Conservation (phyloP, 2,113 vertebrate genomes). For the Actinemys pallida region DNA sequence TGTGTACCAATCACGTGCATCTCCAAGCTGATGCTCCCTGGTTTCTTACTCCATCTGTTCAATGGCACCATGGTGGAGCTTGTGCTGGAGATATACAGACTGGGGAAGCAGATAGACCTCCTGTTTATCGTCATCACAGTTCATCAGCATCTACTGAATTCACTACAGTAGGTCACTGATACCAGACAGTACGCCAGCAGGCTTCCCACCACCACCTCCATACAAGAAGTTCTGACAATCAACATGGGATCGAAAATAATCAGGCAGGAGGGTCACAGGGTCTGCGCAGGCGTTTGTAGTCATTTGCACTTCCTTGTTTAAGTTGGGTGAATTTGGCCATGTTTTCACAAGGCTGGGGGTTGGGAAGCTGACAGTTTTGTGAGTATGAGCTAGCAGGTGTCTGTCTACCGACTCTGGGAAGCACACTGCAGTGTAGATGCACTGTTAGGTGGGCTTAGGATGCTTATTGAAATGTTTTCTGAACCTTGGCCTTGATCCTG, state of each 20-base stretch:
- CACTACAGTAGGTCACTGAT: neutral
- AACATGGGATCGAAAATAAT: neutral
- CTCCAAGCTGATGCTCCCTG: neutral
- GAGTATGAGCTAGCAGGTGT: neutral
- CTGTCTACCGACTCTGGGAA: neutral
- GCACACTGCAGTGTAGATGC: neutral
- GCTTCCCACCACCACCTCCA: neutral
- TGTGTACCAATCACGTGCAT: neutral
- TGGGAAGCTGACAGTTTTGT: neutral
- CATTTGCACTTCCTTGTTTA: neutral
- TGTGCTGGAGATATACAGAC: neutral
- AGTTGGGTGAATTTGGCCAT: neutral
- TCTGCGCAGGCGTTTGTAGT: neutral
- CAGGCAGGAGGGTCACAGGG: neutral
- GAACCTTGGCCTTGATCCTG: accelerated
- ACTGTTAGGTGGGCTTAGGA: neutral
- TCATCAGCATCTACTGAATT: neutral
- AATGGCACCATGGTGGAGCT: neutral
- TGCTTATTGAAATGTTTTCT: neutral
- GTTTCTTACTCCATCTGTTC: neutral
- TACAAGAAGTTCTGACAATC: neutral
- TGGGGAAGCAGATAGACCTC: neutral
- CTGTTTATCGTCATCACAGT: neutral
- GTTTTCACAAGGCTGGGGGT: neutral
- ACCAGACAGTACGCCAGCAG: neutral